Evolutionary conservation across 92 coral and sea anemone species (phyloP).

Genomic region (Umimayanthus kanabou): DNA sequence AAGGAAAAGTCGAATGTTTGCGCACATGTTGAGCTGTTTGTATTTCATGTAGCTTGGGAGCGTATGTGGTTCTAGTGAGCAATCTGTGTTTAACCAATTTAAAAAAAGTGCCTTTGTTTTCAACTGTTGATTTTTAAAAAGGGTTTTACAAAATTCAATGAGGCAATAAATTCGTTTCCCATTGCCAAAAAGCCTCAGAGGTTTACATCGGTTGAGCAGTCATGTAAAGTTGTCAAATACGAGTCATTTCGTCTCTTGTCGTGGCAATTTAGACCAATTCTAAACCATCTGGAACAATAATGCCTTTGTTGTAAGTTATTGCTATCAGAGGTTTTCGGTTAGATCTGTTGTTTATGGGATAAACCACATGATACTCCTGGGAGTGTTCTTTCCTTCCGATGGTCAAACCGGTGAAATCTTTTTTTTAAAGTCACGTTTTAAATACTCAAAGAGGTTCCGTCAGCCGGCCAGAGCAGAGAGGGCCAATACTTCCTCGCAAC

Average conservation of each 20-base stretch:
- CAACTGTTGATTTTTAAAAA: not conserved
- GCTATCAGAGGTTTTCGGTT: constrained; percentile 8
- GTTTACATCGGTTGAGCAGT: not conserved
- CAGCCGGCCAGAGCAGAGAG: not conserved
- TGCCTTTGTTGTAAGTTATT: constrained; percentile 31
- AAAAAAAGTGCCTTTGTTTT: not conserved
- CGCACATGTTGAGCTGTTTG: not conserved
- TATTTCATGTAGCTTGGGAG: not conserved
- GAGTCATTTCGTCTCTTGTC: constrained; percentile 5
- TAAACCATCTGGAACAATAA: constrained; percentile 7
- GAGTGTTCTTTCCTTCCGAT: constrained; percentile 28
- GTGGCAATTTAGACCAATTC: constrained; percentile 27
- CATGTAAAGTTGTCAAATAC: not conserved
- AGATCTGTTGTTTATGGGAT: constrained; percentile 17
- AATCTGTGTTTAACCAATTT: not conserved
- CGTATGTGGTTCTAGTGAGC: not conserved
- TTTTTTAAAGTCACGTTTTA: constrained; percentile 14
- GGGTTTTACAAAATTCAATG: not conserved
- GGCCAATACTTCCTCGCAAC: not conserved
- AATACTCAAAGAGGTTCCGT: not conserved
- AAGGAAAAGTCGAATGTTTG: constrained; percentile 17
- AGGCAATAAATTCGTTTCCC: not conserved
- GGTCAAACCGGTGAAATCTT: constrained; percentile 5
- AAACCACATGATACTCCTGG: constrained; percentile 23
- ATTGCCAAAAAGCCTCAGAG: not conserved